Percentiles rank a stretch among this genome's conserved stretches.
Conservation (phyloP, 2,797 vertebrate species). For the Tinamus major region DNA sequence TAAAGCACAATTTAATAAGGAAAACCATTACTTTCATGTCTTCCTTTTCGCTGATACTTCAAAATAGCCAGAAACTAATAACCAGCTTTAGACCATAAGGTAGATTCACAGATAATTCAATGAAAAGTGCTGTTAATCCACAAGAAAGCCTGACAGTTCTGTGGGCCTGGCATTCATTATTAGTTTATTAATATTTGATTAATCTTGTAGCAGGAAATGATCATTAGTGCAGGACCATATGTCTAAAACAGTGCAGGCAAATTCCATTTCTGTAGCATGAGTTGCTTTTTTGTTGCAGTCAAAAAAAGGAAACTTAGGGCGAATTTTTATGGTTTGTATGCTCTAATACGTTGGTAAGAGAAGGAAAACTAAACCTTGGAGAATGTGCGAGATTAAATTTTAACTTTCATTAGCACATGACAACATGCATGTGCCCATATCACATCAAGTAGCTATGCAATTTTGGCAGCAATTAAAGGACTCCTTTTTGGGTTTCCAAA, state of each 20-base stretch:
- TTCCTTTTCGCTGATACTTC: constrained; percentile 21
- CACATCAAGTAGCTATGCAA: neutral
- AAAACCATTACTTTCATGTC: neutral
- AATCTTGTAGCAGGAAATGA: constrained; percentile 1
- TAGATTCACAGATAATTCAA: constrained; percentile 17
- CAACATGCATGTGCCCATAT: neutral
- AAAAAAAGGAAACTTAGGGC: neutral
- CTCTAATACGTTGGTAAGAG: neutral
- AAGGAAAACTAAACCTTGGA: neutral
- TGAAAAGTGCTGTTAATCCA: neutral
- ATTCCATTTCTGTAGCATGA: neutral
- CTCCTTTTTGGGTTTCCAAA: neutral
- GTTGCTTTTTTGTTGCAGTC: rapidly evolving
- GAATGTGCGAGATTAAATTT: neutral
- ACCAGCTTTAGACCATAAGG: neutral
- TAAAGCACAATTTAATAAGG: neutral
- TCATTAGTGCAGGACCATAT: neutral
- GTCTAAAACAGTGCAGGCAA: neutral
- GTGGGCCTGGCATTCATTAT: neutral
- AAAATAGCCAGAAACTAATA: constrained; percentile 18
- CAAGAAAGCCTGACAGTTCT: neutral
- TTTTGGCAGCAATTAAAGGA: neutral
- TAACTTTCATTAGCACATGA: neutral
- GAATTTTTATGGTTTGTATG: neutral
- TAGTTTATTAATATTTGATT: constrained; percentile 54